Conservation (phyloP, 2,888 invertebrate species). For the Toxonevra muliebris region DNA sequence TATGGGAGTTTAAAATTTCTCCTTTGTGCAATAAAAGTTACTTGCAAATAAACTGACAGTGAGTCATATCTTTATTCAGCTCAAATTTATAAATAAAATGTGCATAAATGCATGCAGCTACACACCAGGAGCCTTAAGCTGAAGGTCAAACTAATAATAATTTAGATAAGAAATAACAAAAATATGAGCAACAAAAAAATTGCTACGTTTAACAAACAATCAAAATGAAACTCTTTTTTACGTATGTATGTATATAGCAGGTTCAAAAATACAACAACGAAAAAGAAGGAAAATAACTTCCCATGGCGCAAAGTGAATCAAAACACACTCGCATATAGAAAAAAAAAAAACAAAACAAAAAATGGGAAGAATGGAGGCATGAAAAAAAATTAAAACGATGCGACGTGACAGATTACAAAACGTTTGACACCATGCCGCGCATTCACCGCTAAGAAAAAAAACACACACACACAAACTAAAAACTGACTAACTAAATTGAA, state of each 20-base stretch:
- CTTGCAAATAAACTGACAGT: no score
- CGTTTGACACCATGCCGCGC: slow-evolving; percentile 57
- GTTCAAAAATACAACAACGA: neutral
- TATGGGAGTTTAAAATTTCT: no score
- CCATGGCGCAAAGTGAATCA: slow-evolving; percentile 25
- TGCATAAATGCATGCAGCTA: no score
- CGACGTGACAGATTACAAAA: slow-evolving; percentile 64
- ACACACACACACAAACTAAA: slow-evolving; percentile 12
- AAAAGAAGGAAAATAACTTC: slow-evolving; percentile 8
- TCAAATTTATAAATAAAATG: no score
- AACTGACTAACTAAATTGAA: neutral
- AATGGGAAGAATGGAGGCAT: neutral
- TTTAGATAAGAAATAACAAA: slow-evolving; percentile 49
- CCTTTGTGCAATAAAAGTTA: no score
- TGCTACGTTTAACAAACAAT: neutral
- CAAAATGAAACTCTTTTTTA: neutral
- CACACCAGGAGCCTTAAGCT: slow-evolving; percentile 44
- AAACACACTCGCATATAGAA: neutral
- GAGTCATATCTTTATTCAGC: no score
- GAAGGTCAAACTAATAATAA: slow-evolving; percentile 59
- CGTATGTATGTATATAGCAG: neutral
- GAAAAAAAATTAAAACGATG: slow-evolving; percentile 51
- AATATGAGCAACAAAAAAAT: slow-evolving; percentile 10
- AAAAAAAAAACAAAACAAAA: neutral
- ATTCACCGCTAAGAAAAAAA: slow-evolving; percentile 8